Evolutionary conservation across 1,140 invertebrate species (phyloP), one percentile per base, ranked within the genome.

Genomic region (Ruditapes philippinarum): DNA sequence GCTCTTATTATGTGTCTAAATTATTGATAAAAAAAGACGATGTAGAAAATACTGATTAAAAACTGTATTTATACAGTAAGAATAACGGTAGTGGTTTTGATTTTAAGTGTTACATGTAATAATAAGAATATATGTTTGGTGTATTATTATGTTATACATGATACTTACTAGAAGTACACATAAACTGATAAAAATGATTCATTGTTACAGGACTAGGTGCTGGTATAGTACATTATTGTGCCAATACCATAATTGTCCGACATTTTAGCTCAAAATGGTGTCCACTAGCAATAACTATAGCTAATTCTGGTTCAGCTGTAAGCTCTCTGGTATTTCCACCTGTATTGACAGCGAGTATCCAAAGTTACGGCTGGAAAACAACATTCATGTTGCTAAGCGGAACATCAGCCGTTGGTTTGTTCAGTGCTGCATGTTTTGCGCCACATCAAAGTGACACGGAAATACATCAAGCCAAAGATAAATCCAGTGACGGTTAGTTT

Each of bases 141-240:
- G n/a, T n/a, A n/a, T n/a, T n/a, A n/a, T n/a, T n/a, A n/a, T n/a
- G n/a, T n/a, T n/a, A n/a, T n/a, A n/a, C n/a, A n/a, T n/a, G n/a
- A n/a, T n/a, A n/a, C n/a, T n/a, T n/a, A n/a, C n/a, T n/a, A n/a
- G n/a, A n/a, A n/a, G n/a, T n/a, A n/a, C n/a, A n/a, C n/a, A n/a
- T n/a, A n/a, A n/a, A n/a, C n/a, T n/a, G n/a, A n/a, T n/a, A n/a
- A n/a, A n/a, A n/a, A n/a, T n/a, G n/a, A n/a, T n/a, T n/a, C n/a
- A n/a, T n/a, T n/a, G n/a, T n/a, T n/a, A n/a, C 74, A 78, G 74
- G 74, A 25, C 3, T 78, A 19, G 74, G 74, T 31, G 74, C 45
- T 7, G 45, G 74, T 38, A 78, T 22, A 0, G 4, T 78, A 78
- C 74, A 78, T 54, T 78, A 57, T n/a, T 51, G 45, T 51, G 74